A percentile compares a stretch with the other conserved stretches of the same genome.
These are phyloP conservation scores for Lepus europaeus DNA, from an alignment of 2,113 vertebrate genomes.

Conservation along the genomic window DNA sequence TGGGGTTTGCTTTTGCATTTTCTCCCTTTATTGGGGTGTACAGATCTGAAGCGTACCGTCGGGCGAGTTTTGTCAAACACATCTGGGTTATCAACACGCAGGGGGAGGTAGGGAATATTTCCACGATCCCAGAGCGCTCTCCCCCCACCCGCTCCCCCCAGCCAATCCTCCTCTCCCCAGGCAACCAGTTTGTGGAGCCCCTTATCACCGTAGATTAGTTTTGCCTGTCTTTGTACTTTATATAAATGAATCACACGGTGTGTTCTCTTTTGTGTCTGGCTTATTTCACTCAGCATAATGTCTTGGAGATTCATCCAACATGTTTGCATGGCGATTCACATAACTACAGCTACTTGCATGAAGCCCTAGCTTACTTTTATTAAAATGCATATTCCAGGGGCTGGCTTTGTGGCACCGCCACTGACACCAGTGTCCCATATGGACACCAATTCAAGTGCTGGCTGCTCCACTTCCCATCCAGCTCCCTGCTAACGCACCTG, in stretches of 20 bases:
- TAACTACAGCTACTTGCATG: not conserved
- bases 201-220: not conserved
- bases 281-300: not conserved
- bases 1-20: not conserved
- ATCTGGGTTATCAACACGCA: not conserved
- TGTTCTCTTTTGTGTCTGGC: not conserved
- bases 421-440: too few species aligned
- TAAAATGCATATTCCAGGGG: not conserved
- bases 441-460: too few species aligned
- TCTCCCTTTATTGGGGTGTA: not conserved
- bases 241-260: not conserved
- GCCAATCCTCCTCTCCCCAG: not conserved
- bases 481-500: too few species aligned
- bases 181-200: not conserved
- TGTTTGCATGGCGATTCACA: not conserved
- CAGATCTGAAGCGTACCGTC: not conserved
- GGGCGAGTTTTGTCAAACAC: not conserved
- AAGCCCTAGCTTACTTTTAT: not conserved
- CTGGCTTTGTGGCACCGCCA: too few species aligned
- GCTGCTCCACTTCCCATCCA: too few species aligned
- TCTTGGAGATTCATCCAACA: not conserved
- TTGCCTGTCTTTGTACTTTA: slow-evolving; percentile 23
- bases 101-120: not conserved
- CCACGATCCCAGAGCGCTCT: not conserved
- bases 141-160: not conserved